Percentiles rank a stretch among this genome's conserved stretches.
phyloP scores from a whole-genome alignment of 1,140 invertebrate species.

The Eumeta japonica region DNA sequence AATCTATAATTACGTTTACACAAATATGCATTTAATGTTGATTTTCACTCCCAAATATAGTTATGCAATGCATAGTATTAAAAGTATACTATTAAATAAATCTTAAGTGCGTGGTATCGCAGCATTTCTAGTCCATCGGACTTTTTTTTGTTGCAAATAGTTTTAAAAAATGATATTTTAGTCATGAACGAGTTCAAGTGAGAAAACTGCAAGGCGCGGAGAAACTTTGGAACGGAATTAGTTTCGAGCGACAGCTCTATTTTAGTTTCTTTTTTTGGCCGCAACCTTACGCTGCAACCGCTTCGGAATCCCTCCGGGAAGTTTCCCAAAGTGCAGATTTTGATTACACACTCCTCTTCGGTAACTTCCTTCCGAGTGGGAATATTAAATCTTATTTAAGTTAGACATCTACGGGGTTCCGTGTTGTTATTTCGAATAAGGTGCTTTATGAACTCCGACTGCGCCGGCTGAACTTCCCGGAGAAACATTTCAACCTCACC shows the following conservation, averaged over 20 bases:
- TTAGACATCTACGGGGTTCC: conserved; percentile 45
- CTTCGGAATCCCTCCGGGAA: conserved; percentile 44
- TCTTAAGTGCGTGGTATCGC: no score
- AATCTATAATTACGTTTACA: no score
- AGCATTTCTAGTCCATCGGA: no score
- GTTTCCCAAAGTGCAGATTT: conserved; percentile 48
- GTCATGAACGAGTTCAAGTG: conserved; percentile 35
- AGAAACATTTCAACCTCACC: conserved; percentile 30
- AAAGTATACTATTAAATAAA: no score
- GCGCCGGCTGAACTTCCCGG: conserved; percentile 19
- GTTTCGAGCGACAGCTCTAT: conserved; percentile 54
- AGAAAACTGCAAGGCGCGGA: conserved; percentile 37
- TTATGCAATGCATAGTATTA: no score
- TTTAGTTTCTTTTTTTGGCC: conserved; percentile 50
- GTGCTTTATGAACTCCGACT: conserved; percentile 40
- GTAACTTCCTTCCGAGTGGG: conserved; percentile 46
- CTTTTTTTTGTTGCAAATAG: conserved; percentile 13
- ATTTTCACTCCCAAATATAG: no score
- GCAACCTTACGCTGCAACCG: conserved; percentile 39
- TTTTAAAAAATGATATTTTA: no score
- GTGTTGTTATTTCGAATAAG: conserved; percentile 48
- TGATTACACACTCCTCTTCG: conserved; percentile 54
- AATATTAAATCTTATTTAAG: conserved; percentile 58
- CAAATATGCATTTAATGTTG: no score
- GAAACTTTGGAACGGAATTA: conserved; percentile 54